Percentiles rank a stretch among this genome's conserved stretches.
Evolutionary conservation across 1,140 invertebrate genomes (phyloP).

Genomic region (Drosophila quadrilineata): DNA sequence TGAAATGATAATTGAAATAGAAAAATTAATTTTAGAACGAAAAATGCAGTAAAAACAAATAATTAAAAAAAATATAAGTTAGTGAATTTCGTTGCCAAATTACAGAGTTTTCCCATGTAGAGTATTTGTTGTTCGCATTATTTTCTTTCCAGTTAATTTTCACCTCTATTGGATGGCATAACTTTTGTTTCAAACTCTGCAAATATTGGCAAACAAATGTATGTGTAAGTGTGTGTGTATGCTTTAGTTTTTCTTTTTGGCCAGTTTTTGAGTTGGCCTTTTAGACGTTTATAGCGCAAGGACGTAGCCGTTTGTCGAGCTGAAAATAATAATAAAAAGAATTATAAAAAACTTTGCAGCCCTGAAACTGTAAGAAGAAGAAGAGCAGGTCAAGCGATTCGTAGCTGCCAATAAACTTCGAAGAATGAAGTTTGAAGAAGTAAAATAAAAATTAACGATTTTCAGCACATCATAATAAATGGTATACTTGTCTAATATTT

Average conservation of each 20-base stretch:
- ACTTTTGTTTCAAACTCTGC: not conserved
- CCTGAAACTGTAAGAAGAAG: slow-evolving; percentile 6
- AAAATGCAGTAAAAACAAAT: no score
- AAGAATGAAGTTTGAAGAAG: no score
- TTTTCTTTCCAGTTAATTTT: not conserved
- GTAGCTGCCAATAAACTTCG: no score
- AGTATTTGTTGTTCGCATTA: not conserved
- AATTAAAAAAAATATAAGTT: no score
- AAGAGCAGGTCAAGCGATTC: no score
- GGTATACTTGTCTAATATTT: no score
- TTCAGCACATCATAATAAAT: no score
- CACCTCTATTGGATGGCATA: not conserved
- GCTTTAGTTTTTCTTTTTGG: slow-evolving; percentile 7
- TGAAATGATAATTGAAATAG: no score
- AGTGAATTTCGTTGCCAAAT: no score
- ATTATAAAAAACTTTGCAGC: slow-evolving; percentile 1
- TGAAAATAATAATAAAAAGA: not conserved
- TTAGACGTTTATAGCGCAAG: slow-evolving; percentile 16
- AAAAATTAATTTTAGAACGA: no score
- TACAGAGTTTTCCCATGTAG: no score
- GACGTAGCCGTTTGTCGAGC: slow-evolving; percentile 4
- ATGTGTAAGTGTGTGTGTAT: not conserved
- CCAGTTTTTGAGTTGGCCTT: not conserved
- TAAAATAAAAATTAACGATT: no score
- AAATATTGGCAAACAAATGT: slow-evolving; percentile 27